A percentile compares a stretch with the other conserved stretches of the same genome.
phyloP scores from a whole-genome alignment of 1,140 invertebrate species.

The Temnothorax nylanderi region DNA sequence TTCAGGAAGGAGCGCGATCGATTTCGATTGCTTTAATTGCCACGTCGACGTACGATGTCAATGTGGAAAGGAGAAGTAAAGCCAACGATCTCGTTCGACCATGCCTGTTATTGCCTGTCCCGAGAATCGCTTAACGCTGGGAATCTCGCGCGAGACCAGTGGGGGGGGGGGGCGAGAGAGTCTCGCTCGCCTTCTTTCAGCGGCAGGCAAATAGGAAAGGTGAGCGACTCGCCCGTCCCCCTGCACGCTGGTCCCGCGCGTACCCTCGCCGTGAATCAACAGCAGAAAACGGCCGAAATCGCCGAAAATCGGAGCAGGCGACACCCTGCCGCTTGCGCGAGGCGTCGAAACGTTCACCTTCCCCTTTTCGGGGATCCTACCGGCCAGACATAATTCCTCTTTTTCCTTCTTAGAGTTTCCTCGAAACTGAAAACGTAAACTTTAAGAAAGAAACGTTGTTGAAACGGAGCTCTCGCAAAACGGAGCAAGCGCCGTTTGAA shows the following conservation, averaged over 20 bases:
- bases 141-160: slow-evolving; percentile 11
- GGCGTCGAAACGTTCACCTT: neutral
- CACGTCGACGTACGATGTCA: neutral
- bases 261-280: slow-evolving; percentile 4
- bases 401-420: neutral
- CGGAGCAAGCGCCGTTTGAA: too few species aligned
- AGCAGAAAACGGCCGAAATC: neutral
- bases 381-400: neutral
- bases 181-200: slow-evolving; percentile 18
- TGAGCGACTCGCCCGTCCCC: slow-evolving; percentile 33
- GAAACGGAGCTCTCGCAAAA: too few species aligned
- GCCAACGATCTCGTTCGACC: neutral
- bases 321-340: neutral
- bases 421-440: neutral
- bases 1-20: neutral
- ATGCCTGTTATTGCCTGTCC: neutral
- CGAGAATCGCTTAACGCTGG: neutral
- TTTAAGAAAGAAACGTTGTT: too few species aligned
- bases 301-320: neutral
- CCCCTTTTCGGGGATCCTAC: neutral
- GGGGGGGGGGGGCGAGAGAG: neutral
- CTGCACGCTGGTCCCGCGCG: neutral
- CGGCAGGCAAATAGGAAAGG: slow-evolving; percentile 23
- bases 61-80: neutral
- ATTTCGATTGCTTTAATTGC: neutral